These are phyloP conservation scores for Mycetomoellerius zeteki DNA, from an alignment of 1,140 invertebrate genomes.

Conservation along the genomic window DNA sequence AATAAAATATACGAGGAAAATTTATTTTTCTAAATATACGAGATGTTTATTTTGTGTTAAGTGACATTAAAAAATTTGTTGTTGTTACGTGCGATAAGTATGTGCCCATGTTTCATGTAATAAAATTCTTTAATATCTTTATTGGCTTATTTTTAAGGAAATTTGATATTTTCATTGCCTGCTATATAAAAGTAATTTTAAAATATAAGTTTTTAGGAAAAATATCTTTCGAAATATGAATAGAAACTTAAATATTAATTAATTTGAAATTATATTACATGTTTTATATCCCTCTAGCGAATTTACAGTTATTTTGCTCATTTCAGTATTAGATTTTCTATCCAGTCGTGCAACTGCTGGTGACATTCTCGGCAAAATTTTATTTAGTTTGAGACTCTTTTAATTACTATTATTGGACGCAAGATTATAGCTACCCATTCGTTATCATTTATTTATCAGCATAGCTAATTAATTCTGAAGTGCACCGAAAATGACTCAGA, in stretches of 20 bases:
- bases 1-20: background rate
- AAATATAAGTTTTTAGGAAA: background rate
- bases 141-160: background rate
- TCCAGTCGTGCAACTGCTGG: too few species aligned
- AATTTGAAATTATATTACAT: background rate
- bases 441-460: too few species aligned
- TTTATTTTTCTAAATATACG: too few species aligned
- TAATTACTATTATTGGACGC: too few species aligned
- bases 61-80: background rate
- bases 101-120: background rate
- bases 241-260: background rate
- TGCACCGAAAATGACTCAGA: too few species aligned
- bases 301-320: too few species aligned
- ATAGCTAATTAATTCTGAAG: too few species aligned
- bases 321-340: too few species aligned
- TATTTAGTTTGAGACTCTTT: too few species aligned
- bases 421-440: too few species aligned
- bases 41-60: constrained; percentile 4
- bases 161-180: background rate
- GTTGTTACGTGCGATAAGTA: background rate
- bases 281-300: background rate
- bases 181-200: background rate
- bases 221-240: background rate
- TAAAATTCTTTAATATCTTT: background rate
- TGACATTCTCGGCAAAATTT: too few species aligned